Evolutionary conservation across 2,888 invertebrate species (phyloP), one percentile per base, ranked within the genome.

Genomic region (Caenorhabditis sp.): DNA sequence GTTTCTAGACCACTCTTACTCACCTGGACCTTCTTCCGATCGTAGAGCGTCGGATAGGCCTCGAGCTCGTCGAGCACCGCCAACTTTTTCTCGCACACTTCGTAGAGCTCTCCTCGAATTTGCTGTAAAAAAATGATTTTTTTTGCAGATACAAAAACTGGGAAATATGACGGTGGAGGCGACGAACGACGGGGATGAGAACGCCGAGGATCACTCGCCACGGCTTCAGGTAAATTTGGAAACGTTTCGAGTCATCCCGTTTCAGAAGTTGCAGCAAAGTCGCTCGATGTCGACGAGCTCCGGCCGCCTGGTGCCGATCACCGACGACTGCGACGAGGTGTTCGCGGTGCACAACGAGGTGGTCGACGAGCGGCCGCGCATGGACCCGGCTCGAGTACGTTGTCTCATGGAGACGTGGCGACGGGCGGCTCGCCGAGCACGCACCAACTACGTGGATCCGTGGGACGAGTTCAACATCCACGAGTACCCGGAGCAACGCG

Each of bases 401-500:
- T 41, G 68, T 20, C 63, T 84, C 5, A 82, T 84, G 82, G 53
- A 76, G 7, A 66, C 79, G 53, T 84, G 84, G 84, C 73, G 78
- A 30, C 58, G 24, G 13, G 84, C 81, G 8, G 84, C 84, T n/a
- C 52, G 79, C 9, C 50, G 76, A 37, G 81, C 79, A 1, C 27
- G 66, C 8, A 58, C 68, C 86, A 87, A 30, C 78, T 87, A 78
- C 79, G 82, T 62, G 39, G 92, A 92, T 83, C 91, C 91, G 0
- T 92, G 92, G 92, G 89, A 59, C 73, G 87, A 89, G 70, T 91
- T 90, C 81, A 90, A 90, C 75, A 89, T 92, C 35, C 90, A 91
- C 55, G 89, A 90, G 30, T 88, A 89, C 32, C 89, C 90, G 32
- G 88, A 89, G 2, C 91, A 91, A 81, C 87, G 84, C 20, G 91